Evolutionary conservation across 2,797 vertebrate genomes (phyloP), one percentile per base, ranked within the genome.

Genomic region (Lepidocolaptes lacrymiger): DNA sequence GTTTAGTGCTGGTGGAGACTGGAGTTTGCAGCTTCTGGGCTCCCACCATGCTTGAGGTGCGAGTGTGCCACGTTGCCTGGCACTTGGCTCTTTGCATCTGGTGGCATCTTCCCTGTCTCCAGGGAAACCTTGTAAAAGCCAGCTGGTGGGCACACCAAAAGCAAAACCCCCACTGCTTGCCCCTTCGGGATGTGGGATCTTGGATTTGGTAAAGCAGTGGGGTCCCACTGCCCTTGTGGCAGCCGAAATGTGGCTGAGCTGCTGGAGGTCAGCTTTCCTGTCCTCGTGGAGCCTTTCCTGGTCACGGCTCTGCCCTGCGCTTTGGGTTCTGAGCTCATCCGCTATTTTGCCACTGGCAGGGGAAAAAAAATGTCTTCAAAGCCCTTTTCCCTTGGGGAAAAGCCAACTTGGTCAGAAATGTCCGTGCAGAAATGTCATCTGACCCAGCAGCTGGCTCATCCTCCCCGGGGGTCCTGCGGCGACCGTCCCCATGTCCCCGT

Each of bases 291-390:
- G 88, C 93, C 85, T 85, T 74, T 63, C 12, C 43, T 28, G 66
- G 62, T 74, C 82, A 24, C 0, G 12, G 78, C 88, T 78, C 82
- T 92, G 89, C 89, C 78, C 83, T 8, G 27, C 2, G 4, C 87
- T 81, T 26, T 26, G 87, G 21, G 79, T 68, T 41, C 91, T 89
- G 88, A 95, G 88, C 93, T 95, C 95, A 84, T 55, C 81, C 22
- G 7, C 68, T 93, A 20, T 89, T 93, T 86, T 72, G 15, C 88
- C 77, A 52, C 72, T 7, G 2, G 27, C 1, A 7, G 36, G 46
- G 34, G 7, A 2, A 10, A n/a, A 71, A 54, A 63, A 85, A 30
- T 5, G 41, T 67, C 78, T 87, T 74, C 74, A 51, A 85, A 88
- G 54, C 54, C 49, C 34, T 93, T 90, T 90, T 87, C 63, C 86